Base-by-base conservation (phyloP, 2,888 invertebrate species). In the Drosophila silvestris region DNA sequence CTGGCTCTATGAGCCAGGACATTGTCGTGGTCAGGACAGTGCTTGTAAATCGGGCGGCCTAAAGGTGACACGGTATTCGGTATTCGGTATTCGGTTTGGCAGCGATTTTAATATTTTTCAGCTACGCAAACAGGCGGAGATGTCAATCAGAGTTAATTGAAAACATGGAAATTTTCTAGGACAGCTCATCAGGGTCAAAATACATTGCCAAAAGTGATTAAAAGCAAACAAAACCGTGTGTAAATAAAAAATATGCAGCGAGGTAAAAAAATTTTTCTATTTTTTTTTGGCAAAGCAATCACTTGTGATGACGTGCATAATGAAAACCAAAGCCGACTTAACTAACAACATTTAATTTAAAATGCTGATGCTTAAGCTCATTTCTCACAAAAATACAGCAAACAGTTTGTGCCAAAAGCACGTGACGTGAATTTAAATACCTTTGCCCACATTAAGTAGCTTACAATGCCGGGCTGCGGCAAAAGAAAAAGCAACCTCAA, bases 201-300 rank as follows among this genome's bases (percentile, higher is more conserved):
- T 56, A 62, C 74, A 67, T 77, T 70, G 64, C 44, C 52, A 66
- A 62, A 73, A 78, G 84, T 75, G 75, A 82, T 79, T 84, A 79
- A 87, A 84, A 54, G 59, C 58, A 79, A 82, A 82, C 85, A 69
- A 2, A 28, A 60, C 2, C 32, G 32, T 53, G n/a, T 16, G 22
- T 22, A 51, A 19, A 64, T 57, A 51, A 83, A 68, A 37, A 81
- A 71, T 47, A 85, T 85, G 85, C 88, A 89, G 88, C 73, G 85
- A 74, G 90, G 90, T 84, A 82, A 87, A 89, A 50, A 47, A 47
- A 63, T 44, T 58, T 51, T 19, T 35, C 10, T 28, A 19, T 32
- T 22, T 50, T 19, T 19, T 22, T 9, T 10, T 54, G 54, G 5
- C 12, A 47, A 16, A 9, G 33, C 47, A 74, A 68, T 68, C 35